These are phyloP conservation scores for Ceyx margarethae DNA, from an alignment of 2,113 vertebrate genomes.

Conservation along the genomic window DNA sequence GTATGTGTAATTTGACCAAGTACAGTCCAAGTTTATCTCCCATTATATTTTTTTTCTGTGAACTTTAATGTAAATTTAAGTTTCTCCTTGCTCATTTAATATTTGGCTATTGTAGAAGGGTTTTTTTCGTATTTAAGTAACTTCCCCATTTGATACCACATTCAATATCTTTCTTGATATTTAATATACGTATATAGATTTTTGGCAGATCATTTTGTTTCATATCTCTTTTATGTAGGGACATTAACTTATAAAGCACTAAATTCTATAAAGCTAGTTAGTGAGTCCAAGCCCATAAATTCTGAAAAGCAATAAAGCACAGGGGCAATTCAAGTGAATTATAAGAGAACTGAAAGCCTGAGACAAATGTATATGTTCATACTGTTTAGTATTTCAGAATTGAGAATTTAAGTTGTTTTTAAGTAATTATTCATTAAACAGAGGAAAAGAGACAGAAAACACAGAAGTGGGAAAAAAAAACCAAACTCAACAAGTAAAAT, in stretches of 20 bases:
- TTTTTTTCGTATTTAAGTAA: neutral
- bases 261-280: constrained; percentile 14
- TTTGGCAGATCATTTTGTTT: neutral
- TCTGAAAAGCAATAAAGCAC: neutral
- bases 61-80: neutral
- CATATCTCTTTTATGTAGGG: neutral
- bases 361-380: neutral
- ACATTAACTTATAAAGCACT: neutral
- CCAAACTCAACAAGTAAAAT: neutral
- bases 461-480: neutral
- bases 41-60: neutral
- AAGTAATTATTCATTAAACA: neutral
- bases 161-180: neutral
- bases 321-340: neutral
- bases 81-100: neutral
- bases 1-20: neutral
- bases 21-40: neutral
- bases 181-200: constrained; percentile 6
- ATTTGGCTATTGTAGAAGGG: neutral
- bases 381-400: neutral
- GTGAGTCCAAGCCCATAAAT: neutral
- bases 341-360: neutral
- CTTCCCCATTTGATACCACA: neutral
- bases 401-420: neutral
- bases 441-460: neutral